Percentiles rank a stretch among this genome's conserved stretches.
Conservation (phyloP, 1,140 invertebrate genomes). For the Hestina assimilis region DNA sequence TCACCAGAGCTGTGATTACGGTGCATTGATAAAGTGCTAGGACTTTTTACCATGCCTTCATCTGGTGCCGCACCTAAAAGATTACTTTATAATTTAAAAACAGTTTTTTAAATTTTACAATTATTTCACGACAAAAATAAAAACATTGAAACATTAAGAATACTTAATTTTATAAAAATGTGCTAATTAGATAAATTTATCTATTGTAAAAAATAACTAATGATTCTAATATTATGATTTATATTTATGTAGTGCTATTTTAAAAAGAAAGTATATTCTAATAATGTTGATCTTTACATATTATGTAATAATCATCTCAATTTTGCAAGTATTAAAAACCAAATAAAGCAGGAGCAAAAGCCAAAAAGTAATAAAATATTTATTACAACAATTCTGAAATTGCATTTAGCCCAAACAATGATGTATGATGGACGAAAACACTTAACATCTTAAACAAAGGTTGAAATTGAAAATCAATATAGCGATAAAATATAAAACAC, state of each 20-base stretch:
- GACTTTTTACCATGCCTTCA: slow-evolving; percentile 86
- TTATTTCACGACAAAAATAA: background rate
- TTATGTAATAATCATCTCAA: too few species aligned
- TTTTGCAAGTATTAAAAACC: slow-evolving; percentile 1
- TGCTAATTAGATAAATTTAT: background rate
- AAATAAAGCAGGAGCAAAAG: slow-evolving; percentile 40
- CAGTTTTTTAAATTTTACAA: background rate
- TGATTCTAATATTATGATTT: background rate
- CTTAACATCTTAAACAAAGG: slow-evolving; percentile 3
- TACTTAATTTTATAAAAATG: background rate
- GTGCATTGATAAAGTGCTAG: slow-evolving; percentile 87
- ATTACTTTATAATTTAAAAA: slow-evolving; percentile 18
- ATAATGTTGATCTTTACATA: too few species aligned
- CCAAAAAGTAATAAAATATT: slow-evolving; percentile 21
- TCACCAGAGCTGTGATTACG: slow-evolving; percentile 87
- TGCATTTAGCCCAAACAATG: slow-evolving; percentile 24
- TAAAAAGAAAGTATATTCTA: too few species aligned
- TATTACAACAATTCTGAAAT: slow-evolving; percentile 22
- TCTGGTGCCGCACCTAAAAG: slow-evolving; percentile 64
- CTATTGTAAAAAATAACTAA: background rate
- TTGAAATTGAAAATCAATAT: slow-evolving; percentile 18
- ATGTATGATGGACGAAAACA: slow-evolving; percentile 22
- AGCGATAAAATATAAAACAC: slow-evolving; percentile 41
- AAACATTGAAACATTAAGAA: background rate
- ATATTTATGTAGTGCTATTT: background rate